Percentiles rank a stretch among this genome's conserved stretches.
Evolutionary conservation across 2,113 vertebrate genomes (phyloP).

Genomic region (Muscicapa adusta): DNA sequence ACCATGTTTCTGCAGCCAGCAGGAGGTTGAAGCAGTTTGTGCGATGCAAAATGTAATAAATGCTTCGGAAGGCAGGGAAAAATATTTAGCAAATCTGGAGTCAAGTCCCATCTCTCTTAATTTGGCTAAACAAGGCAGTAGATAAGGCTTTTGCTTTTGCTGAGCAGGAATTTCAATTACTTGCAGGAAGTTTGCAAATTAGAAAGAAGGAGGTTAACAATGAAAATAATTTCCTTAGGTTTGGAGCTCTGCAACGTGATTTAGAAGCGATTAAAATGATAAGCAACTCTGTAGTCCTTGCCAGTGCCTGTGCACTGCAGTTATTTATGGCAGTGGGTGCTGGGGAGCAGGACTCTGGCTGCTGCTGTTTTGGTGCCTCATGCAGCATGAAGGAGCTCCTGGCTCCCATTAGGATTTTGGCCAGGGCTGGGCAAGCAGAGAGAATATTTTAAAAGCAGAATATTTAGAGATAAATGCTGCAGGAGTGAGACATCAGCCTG

Average conservation of each 20-base stretch:
- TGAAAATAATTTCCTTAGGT: slow-evolving; percentile 49
- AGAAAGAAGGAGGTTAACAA: slow-evolving; percentile 36
- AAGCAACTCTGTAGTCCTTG: background rate
- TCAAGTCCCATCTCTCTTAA: slow-evolving; percentile 15
- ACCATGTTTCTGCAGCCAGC: background rate
- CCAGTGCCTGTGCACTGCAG: background rate
- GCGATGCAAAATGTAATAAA: slow-evolving; percentile 1
- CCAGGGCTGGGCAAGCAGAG: background rate
- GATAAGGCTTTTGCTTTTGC: slow-evolving; percentile 29
- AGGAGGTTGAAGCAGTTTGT: slow-evolving; percentile 28
- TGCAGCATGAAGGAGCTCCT: background rate
- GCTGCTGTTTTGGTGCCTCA: background rate
- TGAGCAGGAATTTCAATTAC: slow-evolving; percentile 58
- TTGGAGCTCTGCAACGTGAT: slow-evolving; percentile 1
- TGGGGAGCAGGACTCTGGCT: background rate
- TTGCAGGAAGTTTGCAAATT: slow-evolving; percentile 52
- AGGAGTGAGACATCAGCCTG: background rate
- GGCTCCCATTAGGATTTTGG: background rate
- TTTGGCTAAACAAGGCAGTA: background rate
- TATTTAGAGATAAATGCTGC: background rate
- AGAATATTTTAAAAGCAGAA: background rate
- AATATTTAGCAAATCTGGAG: slow-evolving; percentile 53
- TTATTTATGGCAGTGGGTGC: background rate
- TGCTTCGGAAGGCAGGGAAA: slow-evolving; percentile 43
- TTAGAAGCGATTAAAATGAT: slow-evolving; percentile 24